Evolutionary conservation across 2,113 vertebrate species (phyloP).

Genomic region (Bufo gargarizans): DNA sequence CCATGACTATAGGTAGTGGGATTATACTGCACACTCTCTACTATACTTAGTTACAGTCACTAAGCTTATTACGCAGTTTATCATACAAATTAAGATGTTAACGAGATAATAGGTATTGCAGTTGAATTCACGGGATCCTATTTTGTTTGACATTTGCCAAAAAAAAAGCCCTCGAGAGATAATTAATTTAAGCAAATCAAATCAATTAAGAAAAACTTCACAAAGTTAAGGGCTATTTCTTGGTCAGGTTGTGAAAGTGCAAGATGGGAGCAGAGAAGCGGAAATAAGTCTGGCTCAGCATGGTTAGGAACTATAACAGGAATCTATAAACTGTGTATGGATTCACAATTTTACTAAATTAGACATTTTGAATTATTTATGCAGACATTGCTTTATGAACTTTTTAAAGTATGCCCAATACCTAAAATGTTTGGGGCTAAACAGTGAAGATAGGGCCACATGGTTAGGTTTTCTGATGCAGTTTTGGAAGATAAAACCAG

Average conservation of each 20-base stretch:
- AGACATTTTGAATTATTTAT: background rate
- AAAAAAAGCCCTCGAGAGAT: background rate
- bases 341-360: background rate
- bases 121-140: background rate
- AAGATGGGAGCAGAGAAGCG: background rate
- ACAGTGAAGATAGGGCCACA: background rate
- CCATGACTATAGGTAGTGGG: background rate
- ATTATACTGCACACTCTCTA: background rate
- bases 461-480: too few species aligned
- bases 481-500: too few species aligned
- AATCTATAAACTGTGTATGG: background rate
- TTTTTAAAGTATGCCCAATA: background rate
- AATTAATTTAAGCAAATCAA: slow-evolving; percentile 23
- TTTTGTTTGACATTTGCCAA: slow-evolving; percentile 17
- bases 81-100: slow-evolving; percentile 11
- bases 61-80: background rate
- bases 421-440: background rate
- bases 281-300: background rate
- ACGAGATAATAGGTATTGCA: background rate
- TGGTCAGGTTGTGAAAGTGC: background rate
- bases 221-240: slow-evolving; percentile 21
- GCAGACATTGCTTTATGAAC: background rate
- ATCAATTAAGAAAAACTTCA: slow-evolving; percentile 11
- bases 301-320: background rate
- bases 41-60: background rate